A percentile compares a stretch with the other conserved stretches of the same genome.
phyloP scores from a whole-genome alignment of 2,797 vertebrate genomes.

The Microchirus variegatus region DNA sequence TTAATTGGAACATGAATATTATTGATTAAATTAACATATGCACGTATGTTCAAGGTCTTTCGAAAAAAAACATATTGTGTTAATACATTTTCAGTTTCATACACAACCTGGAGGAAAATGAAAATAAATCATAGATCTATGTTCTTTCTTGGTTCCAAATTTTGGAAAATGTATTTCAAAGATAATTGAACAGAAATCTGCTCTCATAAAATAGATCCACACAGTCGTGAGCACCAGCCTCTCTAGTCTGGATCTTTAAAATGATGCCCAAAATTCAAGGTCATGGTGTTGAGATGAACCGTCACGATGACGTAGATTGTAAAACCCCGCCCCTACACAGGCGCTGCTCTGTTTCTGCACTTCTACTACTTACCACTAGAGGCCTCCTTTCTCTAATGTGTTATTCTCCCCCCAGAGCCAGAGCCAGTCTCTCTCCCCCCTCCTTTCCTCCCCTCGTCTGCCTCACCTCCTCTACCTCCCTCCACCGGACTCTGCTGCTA shows the following conservation, averaged over 20 bases:
- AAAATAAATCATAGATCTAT: too few species aligned
- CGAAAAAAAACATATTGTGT: too few species aligned
- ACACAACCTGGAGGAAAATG: too few species aligned
- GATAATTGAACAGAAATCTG: too few species aligned
- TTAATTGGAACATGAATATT: too few species aligned
- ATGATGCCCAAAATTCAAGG: slow-evolving; percentile 66
- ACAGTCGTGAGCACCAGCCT: too few species aligned
- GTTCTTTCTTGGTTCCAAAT: too few species aligned
- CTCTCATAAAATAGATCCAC: too few species aligned
- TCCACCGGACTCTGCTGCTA: slow-evolving; percentile 57
- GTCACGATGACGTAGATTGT: slow-evolving; percentile 64
- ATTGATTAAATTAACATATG: too few species aligned
- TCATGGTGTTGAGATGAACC: slow-evolving; percentile 59
- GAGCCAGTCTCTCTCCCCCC: slow-evolving; percentile 17
- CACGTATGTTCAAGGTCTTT: too few species aligned
- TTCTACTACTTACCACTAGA: slow-evolving; percentile 61
- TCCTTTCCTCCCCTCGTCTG: slow-evolving; percentile 24
- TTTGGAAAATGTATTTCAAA: too few species aligned
- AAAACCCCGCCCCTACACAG: slow-evolving; percentile 33
- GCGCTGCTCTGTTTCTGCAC: slow-evolving; percentile 37
- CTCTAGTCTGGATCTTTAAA: neutral
- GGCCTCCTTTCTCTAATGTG: slow-evolving; percentile 32
- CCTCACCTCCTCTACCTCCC: slow-evolving; percentile 57
- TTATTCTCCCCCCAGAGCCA: slow-evolving; percentile 28
- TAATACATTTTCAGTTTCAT: too few species aligned